Evolutionary conservation across 2,797 vertebrate genomes (phyloP), one percentile per base, ranked within the genome.

Genomic region (Siniperca scherzeri): DNA sequence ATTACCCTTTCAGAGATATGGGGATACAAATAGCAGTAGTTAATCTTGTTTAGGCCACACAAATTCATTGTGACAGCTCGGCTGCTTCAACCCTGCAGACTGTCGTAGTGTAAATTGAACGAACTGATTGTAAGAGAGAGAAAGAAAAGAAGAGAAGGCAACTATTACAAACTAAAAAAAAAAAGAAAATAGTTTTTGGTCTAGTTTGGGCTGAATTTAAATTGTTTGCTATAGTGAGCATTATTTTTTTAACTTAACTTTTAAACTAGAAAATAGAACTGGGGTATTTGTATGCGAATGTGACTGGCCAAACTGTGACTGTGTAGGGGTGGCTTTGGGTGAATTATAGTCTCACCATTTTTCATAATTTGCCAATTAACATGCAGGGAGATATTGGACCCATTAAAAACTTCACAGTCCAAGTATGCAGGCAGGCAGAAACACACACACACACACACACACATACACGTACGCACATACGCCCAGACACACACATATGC

Each of bases 21-120:
- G 92, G 92, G 86, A 92, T 91, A 94, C 92, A 94, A 94, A 95
- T 94, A 95, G 91, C 86, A 92, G 91, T 91, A 93, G 92, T 95
- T 95, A 94, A 95, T 95, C 94, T 95, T 94, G 89, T 95, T 95
- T 94, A 93, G 89, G 77, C 85, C 88, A 92, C 92, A 92, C 91
- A 95, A 92, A 94, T 94, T 90, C 85, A 93, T 94, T 91, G 90
- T 94, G 94, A 95, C 94, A 95, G 93, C 89, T 93, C 59, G 60
- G 88, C 86, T 85, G 91, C 91, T 92, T 92, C 88, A 82, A 89
- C 82, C 82, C 88, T 30, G 81, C 88, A 87, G 83, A 91, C 84
- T 90, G 89, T 89, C 71, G 77, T 78, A 74, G 82, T 82, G 79
- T 82, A 93, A 94, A 94, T 93, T 92, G 90, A 93, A 92, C 27